Evolutionary conservation across 2,113 vertebrate genomes (phyloP).

Genomic region (Passer montanus): DNA sequence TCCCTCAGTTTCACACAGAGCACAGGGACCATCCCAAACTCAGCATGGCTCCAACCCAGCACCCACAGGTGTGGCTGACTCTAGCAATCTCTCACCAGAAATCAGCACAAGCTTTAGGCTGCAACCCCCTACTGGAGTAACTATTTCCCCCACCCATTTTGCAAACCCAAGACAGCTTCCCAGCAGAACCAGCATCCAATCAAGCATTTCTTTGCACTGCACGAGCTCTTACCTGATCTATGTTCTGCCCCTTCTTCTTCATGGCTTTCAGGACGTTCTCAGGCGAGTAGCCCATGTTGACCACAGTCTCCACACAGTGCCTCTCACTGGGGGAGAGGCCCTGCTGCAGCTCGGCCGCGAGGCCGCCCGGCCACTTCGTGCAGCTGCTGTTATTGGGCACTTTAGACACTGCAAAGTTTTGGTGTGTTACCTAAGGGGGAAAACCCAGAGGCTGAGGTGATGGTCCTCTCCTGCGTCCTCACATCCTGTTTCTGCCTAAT

Average conservation of each 20-base stretch:
- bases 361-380: background rate
- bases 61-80: background rate
- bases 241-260: slow-evolving; percentile 94
- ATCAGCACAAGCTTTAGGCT: background rate
- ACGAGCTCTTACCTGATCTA: slow-evolving; percentile 86
- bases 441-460: background rate
- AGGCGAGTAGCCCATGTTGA: slow-evolving; percentile 93
- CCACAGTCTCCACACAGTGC: slow-evolving; percentile 89
- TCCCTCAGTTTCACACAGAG: background rate
- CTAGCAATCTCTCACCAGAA: background rate
- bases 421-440: slow-evolving; percentile 61
- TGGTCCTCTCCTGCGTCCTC: background rate
- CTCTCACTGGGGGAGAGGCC: slow-evolving; percentile 85
- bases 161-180: background rate
- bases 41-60: fast-evolving
- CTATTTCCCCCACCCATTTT: fast-evolving
- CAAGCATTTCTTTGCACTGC: background rate
- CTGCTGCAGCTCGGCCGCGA: slow-evolving; percentile 67
- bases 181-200: background rate
- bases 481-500: background rate
- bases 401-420: slow-evolving; percentile 72
- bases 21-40: too few species aligned
- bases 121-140: background rate
- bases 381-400: slow-evolving; percentile 73
- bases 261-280: slow-evolving; percentile 92